Base-by-base conservation (phyloP, 2,797 vertebrate species). In the Steatocranus sp. region DNA sequence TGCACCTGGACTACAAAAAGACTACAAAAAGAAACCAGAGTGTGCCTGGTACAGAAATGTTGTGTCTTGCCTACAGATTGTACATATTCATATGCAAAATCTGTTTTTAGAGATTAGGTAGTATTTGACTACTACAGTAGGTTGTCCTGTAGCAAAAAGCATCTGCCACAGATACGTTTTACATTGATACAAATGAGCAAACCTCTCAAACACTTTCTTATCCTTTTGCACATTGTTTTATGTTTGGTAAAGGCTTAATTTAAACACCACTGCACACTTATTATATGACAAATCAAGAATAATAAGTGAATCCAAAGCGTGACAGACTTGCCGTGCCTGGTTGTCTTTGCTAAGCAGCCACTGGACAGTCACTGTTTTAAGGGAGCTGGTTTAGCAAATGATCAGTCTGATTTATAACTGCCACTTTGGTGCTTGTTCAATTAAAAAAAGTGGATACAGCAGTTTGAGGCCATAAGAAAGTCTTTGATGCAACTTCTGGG, bases 381-480 rank as follows among this genome's bases (percentile, higher is more conserved):
- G 61, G 51, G 81, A 18, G 20, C 38, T 17, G 80, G 43, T 87
- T 82, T 76, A 85, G 85, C 79, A 36, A 87, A 89, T 32, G 70
- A 63, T 84, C 70, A 85, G 9, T 70, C 54, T 81, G 46, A 17
- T 38, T 84, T 49, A 36, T 50, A 49, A 75, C 75, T 66, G 23
- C 38, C 75, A 81, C 79, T 84, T 89, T 79, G 75, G 82, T 90
- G 86, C 79, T 84, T 82, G 23, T 76, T 83, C 43, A 76, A 49
- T 46, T 82, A n/a, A 56, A 76, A 76, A 27, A 27, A 46, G 25
- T 17, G n/a, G 75, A 48, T 41, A 51, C 61, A 73, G 48, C 76
- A 25, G n/a, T 77, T 80, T 76, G 25, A 80, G 56, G 82, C 80
- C 36, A 74, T 73, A 56, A 80, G 50, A 81, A 79, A 82, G 43